phyloP scores from a whole-genome alignment of 23 tunicate species.

The Phallusia fumigata region DNA sequence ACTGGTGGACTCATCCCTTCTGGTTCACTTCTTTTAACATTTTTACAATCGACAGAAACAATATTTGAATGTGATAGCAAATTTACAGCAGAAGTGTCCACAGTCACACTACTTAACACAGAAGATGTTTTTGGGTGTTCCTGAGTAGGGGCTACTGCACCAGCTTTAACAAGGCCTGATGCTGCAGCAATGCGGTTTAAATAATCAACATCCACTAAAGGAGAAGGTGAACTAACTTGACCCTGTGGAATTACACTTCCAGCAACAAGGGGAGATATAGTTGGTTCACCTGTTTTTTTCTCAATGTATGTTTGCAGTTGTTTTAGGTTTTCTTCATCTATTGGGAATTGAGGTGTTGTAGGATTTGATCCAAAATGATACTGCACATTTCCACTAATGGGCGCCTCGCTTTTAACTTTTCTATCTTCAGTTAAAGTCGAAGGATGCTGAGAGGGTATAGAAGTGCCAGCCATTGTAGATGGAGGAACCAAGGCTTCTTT shows the following conservation, averaged over 20 bases:
- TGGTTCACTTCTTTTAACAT: constrained; percentile 40
- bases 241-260: neutral
- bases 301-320: constrained; percentile 65
- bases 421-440: neutral
- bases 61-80: neutral
- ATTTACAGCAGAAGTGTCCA: neutral
- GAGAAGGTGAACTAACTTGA: neutral
- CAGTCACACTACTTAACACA: neutral
- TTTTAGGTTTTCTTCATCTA: constrained; percentile 54
- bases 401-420: neutral
- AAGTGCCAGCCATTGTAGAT: neutral
- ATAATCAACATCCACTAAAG: neutral
- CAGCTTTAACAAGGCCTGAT: neutral
- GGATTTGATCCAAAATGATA: constrained; percentile 59
- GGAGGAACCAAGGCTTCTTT: neutral
- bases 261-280: constrained; percentile 52
- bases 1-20: constrained; percentile 81
- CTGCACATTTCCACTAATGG: constrained; percentile 48
- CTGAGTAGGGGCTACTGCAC: neutral
- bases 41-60: neutral
- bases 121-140: neutral
- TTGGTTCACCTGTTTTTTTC: constrained; percentile 47
- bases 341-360: constrained; percentile 61
- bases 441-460: neutral
- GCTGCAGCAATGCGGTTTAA: neutral